These are phyloP conservation scores for Lerema accius DNA, from an alignment of 1,140 invertebrate species.

Conservation along the genomic window DNA sequence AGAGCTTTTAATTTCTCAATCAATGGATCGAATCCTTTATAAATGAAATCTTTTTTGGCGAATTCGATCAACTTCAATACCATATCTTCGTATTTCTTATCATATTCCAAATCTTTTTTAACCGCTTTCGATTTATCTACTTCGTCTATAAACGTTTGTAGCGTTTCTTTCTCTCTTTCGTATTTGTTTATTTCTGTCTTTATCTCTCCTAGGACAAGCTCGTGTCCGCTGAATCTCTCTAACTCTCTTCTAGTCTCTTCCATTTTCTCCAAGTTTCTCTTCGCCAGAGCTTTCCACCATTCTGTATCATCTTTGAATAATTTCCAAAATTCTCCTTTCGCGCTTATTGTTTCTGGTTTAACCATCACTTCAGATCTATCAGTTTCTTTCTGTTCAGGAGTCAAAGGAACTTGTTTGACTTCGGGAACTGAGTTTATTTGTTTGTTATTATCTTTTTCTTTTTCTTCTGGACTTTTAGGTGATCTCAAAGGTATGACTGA, in stretches of 20 bases:
- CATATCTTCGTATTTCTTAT: constrained; percentile 76
- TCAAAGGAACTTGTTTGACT: constrained; percentile 7
- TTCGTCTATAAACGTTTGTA: constrained; percentile 74
- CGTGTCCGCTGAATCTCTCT: constrained; percentile 76
- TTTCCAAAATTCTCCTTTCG: constrained; percentile 70
- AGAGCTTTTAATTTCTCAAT: constrained; percentile 73
- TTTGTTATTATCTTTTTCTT: constrained; percentile 40
- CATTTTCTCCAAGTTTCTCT: constrained; percentile 78
- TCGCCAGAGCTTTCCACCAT: constrained; percentile 78
- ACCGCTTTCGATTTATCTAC: constrained; percentile 70
- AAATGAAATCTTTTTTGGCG: constrained; percentile 77
- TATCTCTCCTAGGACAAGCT: constrained; percentile 70
- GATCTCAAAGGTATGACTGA: constrained; percentile 38
- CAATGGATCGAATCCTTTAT: constrained; percentile 80
- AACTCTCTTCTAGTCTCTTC: constrained; percentile 74
- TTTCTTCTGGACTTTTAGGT: constrained; percentile 37
- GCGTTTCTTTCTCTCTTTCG: constrained; percentile 65
- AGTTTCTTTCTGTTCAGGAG: constrained; percentile 43
- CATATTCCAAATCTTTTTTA: constrained; percentile 71
- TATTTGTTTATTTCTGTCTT: constrained; percentile 65
- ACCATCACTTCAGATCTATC: constrained; percentile 46
- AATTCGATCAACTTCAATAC: constrained; percentile 76
- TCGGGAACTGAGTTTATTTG: constrained; percentile 15
- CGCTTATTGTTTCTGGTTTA: constrained; percentile 41
- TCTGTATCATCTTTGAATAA: constrained; percentile 79